phyloP scores from a whole-genome alignment of 1,140 invertebrate species.

The Procambarus clarkii region DNA sequence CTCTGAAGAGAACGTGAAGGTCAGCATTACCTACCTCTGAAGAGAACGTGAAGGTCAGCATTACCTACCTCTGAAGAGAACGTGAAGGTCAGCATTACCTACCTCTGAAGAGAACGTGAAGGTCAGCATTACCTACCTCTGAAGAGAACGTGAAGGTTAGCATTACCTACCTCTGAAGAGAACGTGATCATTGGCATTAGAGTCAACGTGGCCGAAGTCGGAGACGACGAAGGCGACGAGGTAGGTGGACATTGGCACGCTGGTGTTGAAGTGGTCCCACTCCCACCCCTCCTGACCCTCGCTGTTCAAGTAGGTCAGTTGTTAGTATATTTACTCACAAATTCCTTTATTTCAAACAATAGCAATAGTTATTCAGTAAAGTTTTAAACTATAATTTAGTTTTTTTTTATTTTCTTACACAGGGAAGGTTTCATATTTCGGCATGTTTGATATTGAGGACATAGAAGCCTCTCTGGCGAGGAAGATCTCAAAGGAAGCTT shows the following conservation, averaged over 20 bases:
- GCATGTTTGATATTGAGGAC: constrained; percentile 90
- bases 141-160: too few species aligned
- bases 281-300: constrained; percentile 19
- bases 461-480: constrained; percentile 82
- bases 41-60: too few species aligned
- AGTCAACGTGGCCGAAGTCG: neutral
- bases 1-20: too few species aligned
- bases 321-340: too few species aligned
- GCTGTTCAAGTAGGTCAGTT: neutral
- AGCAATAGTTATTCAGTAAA: too few species aligned
- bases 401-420: constrained; percentile 66
- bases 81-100: too few species aligned
- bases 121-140: too few species aligned
- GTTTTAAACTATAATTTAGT: too few species aligned
- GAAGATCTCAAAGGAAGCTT: constrained; percentile 87
- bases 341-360: too few species aligned
- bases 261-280: constrained; percentile 45
- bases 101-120: too few species aligned
- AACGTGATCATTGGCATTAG: neutral
- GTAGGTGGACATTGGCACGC: constrained; percentile 35
- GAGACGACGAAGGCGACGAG: constrained; percentile 26
- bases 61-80: too few species aligned
- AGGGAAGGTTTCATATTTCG: constrained; percentile 73
- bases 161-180: constrained; percentile 4
- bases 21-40: too few species aligned